Conservation (phyloP, 2,888 invertebrate species). For the Caenorhabditis panamensis region DNA sequence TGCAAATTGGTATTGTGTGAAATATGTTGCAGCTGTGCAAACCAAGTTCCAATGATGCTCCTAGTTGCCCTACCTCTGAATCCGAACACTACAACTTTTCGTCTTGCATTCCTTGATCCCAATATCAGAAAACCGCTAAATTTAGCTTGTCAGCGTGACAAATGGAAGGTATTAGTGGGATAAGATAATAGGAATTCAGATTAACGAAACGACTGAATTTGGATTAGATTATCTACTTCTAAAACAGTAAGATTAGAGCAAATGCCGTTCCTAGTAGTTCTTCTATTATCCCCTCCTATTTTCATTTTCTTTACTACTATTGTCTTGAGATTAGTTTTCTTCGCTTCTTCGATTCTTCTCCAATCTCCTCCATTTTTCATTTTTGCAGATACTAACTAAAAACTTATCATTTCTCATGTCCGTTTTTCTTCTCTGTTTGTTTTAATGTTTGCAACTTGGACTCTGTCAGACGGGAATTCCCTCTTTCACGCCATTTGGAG, state of each 20-base stretch:
- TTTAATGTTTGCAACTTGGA: too few relatives aligned
- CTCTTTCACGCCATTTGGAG: too few relatives aligned
- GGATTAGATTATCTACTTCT: not conserved
- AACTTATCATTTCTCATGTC: not conserved
- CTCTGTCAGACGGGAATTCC: too few relatives aligned
- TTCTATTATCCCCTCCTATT: not conserved
- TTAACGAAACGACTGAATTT: not conserved
- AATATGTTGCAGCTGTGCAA: not conserved
- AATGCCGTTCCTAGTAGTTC: not conserved
- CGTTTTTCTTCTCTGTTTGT: too few relatives aligned
- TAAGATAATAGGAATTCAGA: not conserved
- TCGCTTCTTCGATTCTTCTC: not conserved
- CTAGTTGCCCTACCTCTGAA: too few relatives aligned
- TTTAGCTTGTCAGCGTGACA: not conserved
- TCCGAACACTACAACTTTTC: too few relatives aligned
- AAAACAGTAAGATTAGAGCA: not conserved
- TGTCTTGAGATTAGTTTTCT: not conserved
- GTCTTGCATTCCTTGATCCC: not conserved
- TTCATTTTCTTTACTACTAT: not conserved
- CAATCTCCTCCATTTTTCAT: not conserved
- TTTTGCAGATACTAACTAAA: too few relatives aligned
- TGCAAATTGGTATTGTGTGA: conserved; percentile 3
- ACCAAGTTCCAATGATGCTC: too few relatives aligned
- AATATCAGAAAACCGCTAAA: not conserved
- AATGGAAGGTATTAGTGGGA: not conserved